Percentiles rank a stretch among this genome's conserved stretches.
Conservation (phyloP, 2,888 invertebrate genomes). For the Drosophila setosimentum region DNA sequence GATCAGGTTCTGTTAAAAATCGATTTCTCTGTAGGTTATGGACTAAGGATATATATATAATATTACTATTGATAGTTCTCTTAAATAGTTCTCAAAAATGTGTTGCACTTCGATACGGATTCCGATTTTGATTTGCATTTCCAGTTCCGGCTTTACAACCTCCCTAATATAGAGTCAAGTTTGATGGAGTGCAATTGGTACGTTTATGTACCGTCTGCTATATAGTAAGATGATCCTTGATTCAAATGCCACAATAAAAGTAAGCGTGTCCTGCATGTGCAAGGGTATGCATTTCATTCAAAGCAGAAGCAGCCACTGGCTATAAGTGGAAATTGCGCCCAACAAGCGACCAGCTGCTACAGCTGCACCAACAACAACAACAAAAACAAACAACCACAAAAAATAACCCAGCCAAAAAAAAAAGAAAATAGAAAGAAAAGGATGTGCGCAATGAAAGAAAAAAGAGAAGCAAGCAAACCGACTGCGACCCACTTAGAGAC, state of each 20-base stretch:
- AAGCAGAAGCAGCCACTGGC: conserved; percentile 13
- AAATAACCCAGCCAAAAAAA: conserved; percentile 9
- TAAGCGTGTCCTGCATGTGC: neutral
- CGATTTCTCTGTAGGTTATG: neutral
- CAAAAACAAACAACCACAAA: conserved; percentile 12
- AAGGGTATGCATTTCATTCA: conserved; percentile 1
- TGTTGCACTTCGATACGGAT: neutral
- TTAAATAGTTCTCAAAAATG: neutral
- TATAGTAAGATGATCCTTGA: neutral
- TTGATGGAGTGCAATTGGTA: neutral
- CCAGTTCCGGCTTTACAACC: no score
- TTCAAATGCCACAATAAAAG: neutral
- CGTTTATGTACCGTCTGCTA: neutral
- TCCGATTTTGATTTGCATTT: no score
- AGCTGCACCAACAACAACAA: conserved; percentile 18
- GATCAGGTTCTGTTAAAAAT: neutral
- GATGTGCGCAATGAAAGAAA: neutral
- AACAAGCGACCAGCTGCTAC: conserved; percentile 13
- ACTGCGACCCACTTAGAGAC: conserved; percentile 71
- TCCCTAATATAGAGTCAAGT: neutral
- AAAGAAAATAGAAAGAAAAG: conserved; percentile 1
- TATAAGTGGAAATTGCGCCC: conserved; percentile 40
- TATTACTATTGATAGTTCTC: neutral
- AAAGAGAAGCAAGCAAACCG: neutral
- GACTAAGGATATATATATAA: neutral